Conservation (phyloP, 2,797 vertebrate genomes). For the Gymnocypris eckloni region DNA sequence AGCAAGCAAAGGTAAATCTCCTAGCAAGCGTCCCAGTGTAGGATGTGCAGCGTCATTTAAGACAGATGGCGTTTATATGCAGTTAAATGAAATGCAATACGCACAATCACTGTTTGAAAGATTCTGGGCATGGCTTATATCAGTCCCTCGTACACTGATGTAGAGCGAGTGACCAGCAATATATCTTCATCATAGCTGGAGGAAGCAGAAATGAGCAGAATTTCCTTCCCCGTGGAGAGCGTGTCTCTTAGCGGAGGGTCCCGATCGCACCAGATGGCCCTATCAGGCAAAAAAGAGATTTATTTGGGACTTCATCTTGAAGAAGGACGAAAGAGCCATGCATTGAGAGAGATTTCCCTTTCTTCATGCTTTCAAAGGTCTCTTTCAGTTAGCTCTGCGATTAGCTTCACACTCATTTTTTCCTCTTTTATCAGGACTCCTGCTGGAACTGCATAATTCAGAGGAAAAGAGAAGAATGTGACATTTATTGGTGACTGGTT, state of each 20-base stretch:
- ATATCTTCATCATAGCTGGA: conserved; percentile 44
- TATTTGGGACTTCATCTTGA: conserved; percentile 34
- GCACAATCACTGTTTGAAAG: conserved; percentile 3
- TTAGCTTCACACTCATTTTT: conserved; percentile 35
- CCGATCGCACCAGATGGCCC: conserved; percentile 26
- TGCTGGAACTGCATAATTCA: conserved; percentile 48
- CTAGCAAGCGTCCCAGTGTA: neutral
- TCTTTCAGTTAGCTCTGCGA: conserved; percentile 42
- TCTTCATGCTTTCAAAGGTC: conserved; percentile 50
- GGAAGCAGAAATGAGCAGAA: conserved; percentile 18
- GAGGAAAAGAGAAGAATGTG: conserved; percentile 34
- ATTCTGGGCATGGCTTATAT: conserved; percentile 1
- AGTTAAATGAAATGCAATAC: conserved; percentile 40
- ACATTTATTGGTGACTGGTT: conserved; percentile 49
- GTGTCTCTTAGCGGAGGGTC: neutral
- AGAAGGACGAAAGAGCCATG: conserved; percentile 32
- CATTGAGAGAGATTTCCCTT: conserved; percentile 46
- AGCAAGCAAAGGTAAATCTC: neutral
- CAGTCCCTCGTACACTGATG: conserved; percentile 40
- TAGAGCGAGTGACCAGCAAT: conserved; percentile 35
- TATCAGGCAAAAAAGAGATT: conserved; percentile 36
- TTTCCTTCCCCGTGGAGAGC: conserved; percentile 1
- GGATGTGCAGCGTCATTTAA: conserved; percentile 16
- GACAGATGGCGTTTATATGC: conserved; percentile 45
- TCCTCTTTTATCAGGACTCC: conserved; percentile 52